Evolutionary conservation across 2,113 vertebrate genomes (phyloP), one percentile per base, ranked within the genome.

Genomic region (Notothenia coriiceps): DNA sequence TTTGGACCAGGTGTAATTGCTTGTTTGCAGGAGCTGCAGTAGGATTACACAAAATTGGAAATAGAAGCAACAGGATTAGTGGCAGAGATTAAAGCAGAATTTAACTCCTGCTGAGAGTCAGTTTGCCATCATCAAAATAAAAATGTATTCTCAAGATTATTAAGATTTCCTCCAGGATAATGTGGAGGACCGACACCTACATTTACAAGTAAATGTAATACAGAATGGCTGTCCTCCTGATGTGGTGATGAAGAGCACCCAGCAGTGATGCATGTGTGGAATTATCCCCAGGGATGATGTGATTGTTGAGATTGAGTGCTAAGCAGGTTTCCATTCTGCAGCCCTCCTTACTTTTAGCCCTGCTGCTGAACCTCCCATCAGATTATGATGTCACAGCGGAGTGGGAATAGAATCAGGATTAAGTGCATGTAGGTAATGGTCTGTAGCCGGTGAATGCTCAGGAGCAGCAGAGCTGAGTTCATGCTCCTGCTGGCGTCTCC

Each of bases 341-440:
- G 61, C 50, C 18, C 67, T 84, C 56, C 74, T 70, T 74, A 54
- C 78, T 7, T 82, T 51, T 40, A 71, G 75, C 43, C 33, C 47
- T 84, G 59, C 33, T 46, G 64, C n/a, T 43, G 85, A 79, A 84
- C 70, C 80, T 85, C 57, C 67, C 79, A 46, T 80, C 72, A 91
- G 94, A 94, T 95, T 94, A 94, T 94, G 93, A 94, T 69, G 84
- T 93, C 84, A 91, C 29, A 1, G 68, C 18, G 13, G 79, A 85
- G 85, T 64, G 86, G 79, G 89, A 89, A 88, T 81, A 85, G 64
- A 49, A 76, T 62, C 62, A 57, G 91, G 92, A 94, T 94, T 94
- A 92, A 89, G 80, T 77, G 51, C 75, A 74, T 74, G 29, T 29
- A 77, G 77, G 77, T 80, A 46, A 68, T 51, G 69, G 66, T 63